These are phyloP conservation scores for Lissocephala sabroskyi DNA, from an alignment of 2,888 invertebrate species.

Conservation along the genomic window DNA sequence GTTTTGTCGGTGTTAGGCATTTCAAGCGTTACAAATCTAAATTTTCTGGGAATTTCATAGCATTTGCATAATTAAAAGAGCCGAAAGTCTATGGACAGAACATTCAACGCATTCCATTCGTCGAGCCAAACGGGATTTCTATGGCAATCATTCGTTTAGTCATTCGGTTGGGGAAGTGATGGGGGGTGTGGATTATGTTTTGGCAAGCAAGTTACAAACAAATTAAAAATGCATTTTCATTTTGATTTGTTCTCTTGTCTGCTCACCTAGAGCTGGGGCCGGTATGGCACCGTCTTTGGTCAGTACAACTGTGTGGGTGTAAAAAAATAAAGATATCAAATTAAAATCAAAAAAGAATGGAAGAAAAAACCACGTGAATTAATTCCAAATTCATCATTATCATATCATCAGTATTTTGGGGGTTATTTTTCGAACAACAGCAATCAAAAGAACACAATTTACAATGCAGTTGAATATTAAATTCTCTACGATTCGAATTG, in stretches of 20 bases:
- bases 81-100: slow-evolving; percentile 1
- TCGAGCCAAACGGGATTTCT: no score
- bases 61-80: neutral
- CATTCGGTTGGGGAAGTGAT: no score
- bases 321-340: slow-evolving; percentile 46
- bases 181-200: slow-evolving; percentile 8
- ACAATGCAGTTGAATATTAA: slow-evolving; percentile 4
- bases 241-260: slow-evolving; percentile 40
- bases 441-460: slow-evolving; percentile 24
- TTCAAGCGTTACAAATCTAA: no score
- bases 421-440: slow-evolving; percentile 16
- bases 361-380: slow-evolving; percentile 10
- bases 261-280: slow-evolving; percentile 74
- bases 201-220: slow-evolving; percentile 29
- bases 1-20: no score
- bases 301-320: slow-evolving; percentile 69
- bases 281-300: slow-evolving; percentile 73
- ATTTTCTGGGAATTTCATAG: neutral
- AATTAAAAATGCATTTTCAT: slow-evolving; percentile 23
- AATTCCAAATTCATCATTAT: slow-evolving; percentile 15
- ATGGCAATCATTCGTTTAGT: slow-evolving; percentile 13
- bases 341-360: neutral
- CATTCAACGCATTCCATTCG: slow-evolving; percentile 18
- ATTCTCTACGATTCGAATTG: neutral
- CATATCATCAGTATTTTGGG: slow-evolving; percentile 26